Conservation (phyloP, 2,888 invertebrate genomes). For the Clistopyga incitator region DNA sequence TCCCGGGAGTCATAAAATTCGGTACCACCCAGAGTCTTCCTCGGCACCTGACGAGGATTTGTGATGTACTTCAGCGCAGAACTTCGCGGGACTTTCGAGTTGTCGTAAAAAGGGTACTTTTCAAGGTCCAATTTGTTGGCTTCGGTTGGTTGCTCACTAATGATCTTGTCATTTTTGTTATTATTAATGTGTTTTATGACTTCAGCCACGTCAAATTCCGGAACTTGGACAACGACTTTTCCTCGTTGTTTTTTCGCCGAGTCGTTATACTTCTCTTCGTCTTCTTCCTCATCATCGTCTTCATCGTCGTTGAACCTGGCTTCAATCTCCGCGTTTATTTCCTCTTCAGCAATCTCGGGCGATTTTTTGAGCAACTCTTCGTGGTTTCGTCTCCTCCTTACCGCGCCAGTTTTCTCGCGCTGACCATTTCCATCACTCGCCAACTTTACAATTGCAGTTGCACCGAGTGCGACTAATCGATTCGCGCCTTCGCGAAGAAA, state of each 20-base stretch:
- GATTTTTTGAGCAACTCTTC: conserved; percentile 73
- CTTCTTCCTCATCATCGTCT: conserved; percentile 79
- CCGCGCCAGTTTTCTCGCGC: conserved; percentile 61
- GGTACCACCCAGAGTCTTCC: conserved; percentile 88
- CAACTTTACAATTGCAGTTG: not conserved
- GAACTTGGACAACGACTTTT: conserved; percentile 75
- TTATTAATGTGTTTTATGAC: conserved; percentile 72
- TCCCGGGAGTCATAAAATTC: conserved; percentile 90
- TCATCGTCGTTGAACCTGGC: conserved; percentile 78
- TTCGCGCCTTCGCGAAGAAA: conserved; percentile 78
- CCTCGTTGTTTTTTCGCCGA: conserved; percentile 50
- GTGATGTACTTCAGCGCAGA: conserved; percentile 89
- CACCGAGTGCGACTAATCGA: conserved; percentile 80
- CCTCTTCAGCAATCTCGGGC: conserved; percentile 71
- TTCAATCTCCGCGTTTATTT: conserved; percentile 78
- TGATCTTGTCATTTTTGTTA: conserved; percentile 63
- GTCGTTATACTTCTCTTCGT: conserved; percentile 72
- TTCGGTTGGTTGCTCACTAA: conserved; percentile 17
- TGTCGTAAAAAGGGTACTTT: conserved; percentile 90
- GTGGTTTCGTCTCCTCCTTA: conserved; percentile 54
- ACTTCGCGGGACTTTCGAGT: conserved; percentile 84
- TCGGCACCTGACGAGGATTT: conserved; percentile 87
- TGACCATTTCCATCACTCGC: conserved; percentile 75
- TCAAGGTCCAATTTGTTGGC: conserved; percentile 68
- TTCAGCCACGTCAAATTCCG: conserved; percentile 76